Evolutionary conservation across 2,888 invertebrate genomes (phyloP).

Genomic region (Scotopteryx bipunctaria): DNA sequence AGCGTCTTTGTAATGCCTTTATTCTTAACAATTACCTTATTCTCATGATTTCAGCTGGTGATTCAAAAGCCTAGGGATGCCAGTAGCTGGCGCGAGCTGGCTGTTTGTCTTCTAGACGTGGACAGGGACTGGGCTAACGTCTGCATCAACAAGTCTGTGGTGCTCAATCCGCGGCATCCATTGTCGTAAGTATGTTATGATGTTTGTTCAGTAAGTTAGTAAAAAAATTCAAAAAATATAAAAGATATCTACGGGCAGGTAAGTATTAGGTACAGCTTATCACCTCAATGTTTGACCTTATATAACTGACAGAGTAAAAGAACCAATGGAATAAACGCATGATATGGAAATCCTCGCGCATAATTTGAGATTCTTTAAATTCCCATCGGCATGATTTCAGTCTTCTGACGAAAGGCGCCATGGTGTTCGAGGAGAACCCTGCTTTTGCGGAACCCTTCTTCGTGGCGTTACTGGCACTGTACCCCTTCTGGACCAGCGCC

Average conservation of each 20-base stretch:
- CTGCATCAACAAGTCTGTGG: conserved; percentile 62
- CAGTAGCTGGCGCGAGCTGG: conserved; percentile 66
- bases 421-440: conserved; percentile 58
- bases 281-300: neutral
- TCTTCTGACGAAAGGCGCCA: conserved; percentile 62
- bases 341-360: too few species aligned
- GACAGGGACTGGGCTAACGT: conserved; percentile 63
- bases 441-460: conserved; percentile 67
- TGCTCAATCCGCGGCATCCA: conserved; percentile 62
- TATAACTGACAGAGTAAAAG: too few species aligned
- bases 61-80: conserved; percentile 50
- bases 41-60: conserved; percentile 50
- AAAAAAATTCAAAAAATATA: too few species aligned
- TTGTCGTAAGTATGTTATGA: conserved; percentile 54
- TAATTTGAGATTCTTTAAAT: too few species aligned
- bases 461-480: conserved; percentile 52
- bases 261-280: too few species aligned
- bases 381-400: too few species aligned
- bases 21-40: too few species aligned
- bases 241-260: too few species aligned
- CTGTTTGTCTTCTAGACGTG: conserved; percentile 63
- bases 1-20: too few species aligned
- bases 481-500: conserved; percentile 59
- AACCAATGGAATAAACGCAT: too few species aligned
- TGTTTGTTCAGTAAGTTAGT: too few species aligned